phyloP scores from a whole-genome alignment of 1,140 invertebrate genomes.

The Drosophila kikkawai region DNA sequence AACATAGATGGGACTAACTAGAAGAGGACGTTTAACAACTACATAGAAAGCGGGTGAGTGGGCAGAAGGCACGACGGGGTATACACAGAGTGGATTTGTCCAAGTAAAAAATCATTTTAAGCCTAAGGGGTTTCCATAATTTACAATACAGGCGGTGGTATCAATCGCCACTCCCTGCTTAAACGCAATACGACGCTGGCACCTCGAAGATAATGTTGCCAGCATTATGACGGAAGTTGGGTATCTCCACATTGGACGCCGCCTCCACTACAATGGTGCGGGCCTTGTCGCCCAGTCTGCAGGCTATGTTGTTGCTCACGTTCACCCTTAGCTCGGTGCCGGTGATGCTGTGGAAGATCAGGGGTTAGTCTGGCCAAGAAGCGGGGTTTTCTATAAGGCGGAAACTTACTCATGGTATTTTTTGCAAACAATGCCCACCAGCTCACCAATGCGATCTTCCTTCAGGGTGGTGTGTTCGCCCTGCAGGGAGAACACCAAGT shows the following conservation, averaged over 20 bases:
- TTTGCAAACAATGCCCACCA: conserved; percentile 93
- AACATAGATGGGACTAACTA: conserved; percentile 44
- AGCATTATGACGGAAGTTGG: conserved; percentile 71
- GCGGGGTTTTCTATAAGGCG: too few relatives aligned
- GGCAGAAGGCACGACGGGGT: conserved; percentile 62
- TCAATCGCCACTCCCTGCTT: conserved; percentile 2
- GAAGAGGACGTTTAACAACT: conserved; percentile 28
- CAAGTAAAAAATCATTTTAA: conserved; percentile 36
- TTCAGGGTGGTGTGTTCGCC: conserved; percentile 81
- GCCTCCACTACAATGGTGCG: conserved; percentile 76
- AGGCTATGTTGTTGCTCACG: conserved; percentile 74
- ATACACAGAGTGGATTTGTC: conserved; percentile 43
- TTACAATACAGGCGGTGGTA: conserved; percentile 43
- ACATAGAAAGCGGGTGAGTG: conserved; percentile 30
- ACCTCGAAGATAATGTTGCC: conserved; percentile 83
- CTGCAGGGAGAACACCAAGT: conserved; percentile 92
- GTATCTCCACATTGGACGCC: conserved; percentile 73
- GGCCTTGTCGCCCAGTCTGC: conserved; percentile 72
- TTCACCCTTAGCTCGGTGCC: conserved; percentile 78
- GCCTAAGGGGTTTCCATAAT: conserved; percentile 44
- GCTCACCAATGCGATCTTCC: conserved; percentile 93
- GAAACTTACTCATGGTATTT: conserved; percentile 90
- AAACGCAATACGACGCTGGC: conserved; percentile 78
- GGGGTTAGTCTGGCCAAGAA: not conserved
- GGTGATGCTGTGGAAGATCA: conserved; percentile 49